These are phyloP conservation scores for Arenicola marina DNA, from an alignment of 2,888 invertebrate species.

Conservation along the genomic window DNA sequence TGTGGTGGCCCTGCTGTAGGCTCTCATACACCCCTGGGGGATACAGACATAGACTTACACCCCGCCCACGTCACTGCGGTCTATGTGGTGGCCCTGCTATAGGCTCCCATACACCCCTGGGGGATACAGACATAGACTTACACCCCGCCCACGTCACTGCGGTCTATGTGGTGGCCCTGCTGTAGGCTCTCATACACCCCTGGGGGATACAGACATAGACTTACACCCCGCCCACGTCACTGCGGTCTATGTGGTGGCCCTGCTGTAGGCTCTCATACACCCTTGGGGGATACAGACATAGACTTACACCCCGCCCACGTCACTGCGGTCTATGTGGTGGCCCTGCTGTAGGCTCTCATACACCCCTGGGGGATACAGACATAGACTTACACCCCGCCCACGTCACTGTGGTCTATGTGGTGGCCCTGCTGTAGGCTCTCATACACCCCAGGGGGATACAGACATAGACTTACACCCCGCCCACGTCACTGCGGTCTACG, in stretches of 20 bases:
- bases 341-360: slow-evolving; percentile 68
- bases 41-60: too few species aligned
- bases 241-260: slow-evolving; percentile 66
- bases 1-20: slow-evolving; percentile 67
- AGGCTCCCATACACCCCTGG: slow-evolving; percentile 66
- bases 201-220: too few species aligned
- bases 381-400: too few species aligned
- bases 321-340: slow-evolving; percentile 67
- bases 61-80: slow-evolving; percentile 71
- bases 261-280: slow-evolving; percentile 67
- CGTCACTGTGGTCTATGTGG: slow-evolving; percentile 68
- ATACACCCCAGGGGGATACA: too few species aligned
- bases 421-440: slow-evolving; percentile 69
- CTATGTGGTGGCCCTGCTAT: slow-evolving; percentile 67
- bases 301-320: slow-evolving; percentile 72
- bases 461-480: too few species aligned
- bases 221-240: slow-evolving; percentile 73
- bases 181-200: slow-evolving; percentile 67
- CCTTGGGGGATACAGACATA: too few species aligned
- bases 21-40: slow-evolving; percentile 65
- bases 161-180: slow-evolving; percentile 66
- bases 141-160: slow-evolving; percentile 71
- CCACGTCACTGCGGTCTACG: slow-evolving; percentile 70
- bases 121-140: too few species aligned
- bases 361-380: too few species aligned